Conservation (phyloP, 2,888 invertebrate genomes). For the Rhagium mordax region DNA sequence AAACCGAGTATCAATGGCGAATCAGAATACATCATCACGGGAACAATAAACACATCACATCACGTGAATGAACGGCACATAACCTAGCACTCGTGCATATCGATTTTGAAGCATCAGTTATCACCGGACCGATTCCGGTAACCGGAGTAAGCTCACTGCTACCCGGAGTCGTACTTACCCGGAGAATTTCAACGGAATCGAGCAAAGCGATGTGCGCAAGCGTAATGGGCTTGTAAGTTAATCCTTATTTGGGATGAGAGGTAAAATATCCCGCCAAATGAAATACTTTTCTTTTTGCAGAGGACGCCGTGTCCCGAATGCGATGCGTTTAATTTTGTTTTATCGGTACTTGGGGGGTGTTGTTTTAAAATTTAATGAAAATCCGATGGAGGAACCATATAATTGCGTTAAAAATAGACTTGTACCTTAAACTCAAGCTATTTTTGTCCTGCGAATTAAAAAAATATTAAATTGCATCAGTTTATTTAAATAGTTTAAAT, state of each 20-base stretch:
- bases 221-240: constrained; percentile 28
- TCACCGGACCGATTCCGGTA: constrained; percentile 61
- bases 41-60: constrained; percentile 35
- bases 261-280: constrained; percentile 24
- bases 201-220: constrained; percentile 35
- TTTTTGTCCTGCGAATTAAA: no score
- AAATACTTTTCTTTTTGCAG: not conserved
- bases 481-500: no score
- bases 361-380: no score
- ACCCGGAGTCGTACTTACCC: constrained; percentile 61
- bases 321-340: not conserved
- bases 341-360: no score
- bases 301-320: not conserved
- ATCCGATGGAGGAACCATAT: no score
- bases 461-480: no score
- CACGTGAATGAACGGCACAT: constrained; percentile 58
- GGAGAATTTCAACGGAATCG: constrained; percentile 59
- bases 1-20: constrained; percentile 9
- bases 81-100: constrained; percentile 62
- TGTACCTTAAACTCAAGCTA: no score
- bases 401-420: no score
- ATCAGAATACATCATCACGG: constrained; percentile 2
- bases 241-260: constrained; percentile 27
- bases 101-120: constrained; percentile 57
- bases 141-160: constrained; percentile 67